Percentiles rank a stretch among this genome's conserved stretches.
Evolutionary conservation across 2,888 invertebrate genomes (phyloP).

Genomic region (Mellilla xanthometata): DNA sequence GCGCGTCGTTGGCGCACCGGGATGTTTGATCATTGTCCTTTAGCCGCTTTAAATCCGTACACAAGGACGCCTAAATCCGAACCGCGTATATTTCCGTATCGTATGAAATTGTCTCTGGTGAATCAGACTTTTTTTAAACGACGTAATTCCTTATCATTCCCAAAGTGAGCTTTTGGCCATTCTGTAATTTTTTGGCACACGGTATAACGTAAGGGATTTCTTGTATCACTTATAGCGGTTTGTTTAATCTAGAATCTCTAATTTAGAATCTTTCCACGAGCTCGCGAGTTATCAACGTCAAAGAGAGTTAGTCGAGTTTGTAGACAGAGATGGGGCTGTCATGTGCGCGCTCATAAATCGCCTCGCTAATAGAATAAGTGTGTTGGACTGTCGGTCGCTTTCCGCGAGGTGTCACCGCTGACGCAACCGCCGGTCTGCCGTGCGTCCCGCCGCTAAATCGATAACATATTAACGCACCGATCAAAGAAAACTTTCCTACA

Average conservation of each 20-base stretch:
- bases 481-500: conserved; percentile 69
- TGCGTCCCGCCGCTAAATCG: conserved; percentile 65
- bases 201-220: conserved; percentile 42
- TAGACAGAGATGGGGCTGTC: conserved; percentile 53
- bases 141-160: conserved; percentile 67
- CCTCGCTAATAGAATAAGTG: conserved; percentile 60
- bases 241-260: conserved; percentile 8
- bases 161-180: conserved; percentile 60
- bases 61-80: conserved; percentile 77
- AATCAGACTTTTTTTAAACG: conserved; percentile 70
- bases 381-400: conserved; percentile 55
- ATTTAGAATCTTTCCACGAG: conserved; percentile 25
- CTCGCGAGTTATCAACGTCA: conserved; percentile 42
- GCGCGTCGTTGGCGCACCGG: conserved; percentile 39
- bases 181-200: conserved; percentile 61
- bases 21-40: conserved; percentile 66
- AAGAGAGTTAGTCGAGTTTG: conserved; percentile 44
- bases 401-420: conserved; percentile 61
- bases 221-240: conserved; percentile 41
- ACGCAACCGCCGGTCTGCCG: conserved; percentile 67
- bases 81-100: conserved; percentile 72
- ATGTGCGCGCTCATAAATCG: conserved; percentile 54
- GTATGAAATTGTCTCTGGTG: conserved; percentile 70
- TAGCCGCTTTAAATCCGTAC: conserved; percentile 62
- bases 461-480: conserved; percentile 73